A percentile compares a stretch with the other conserved stretches of the same genome.
phyloP scores from a whole-genome alignment of 2,113 vertebrate species.

The Hippocampus comes region DNA sequence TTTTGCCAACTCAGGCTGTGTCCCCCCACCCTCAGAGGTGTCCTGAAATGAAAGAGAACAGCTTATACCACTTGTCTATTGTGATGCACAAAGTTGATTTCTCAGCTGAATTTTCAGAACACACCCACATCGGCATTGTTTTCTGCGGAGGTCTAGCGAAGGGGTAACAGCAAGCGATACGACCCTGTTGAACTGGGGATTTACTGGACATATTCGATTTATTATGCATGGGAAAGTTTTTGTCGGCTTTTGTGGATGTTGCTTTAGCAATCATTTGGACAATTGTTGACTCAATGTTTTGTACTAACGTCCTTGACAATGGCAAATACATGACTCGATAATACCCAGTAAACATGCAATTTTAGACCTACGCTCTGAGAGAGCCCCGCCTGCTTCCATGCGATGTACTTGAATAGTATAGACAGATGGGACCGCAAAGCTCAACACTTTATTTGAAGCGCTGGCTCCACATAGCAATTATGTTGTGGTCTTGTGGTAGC shows the following conservation, averaged over 20 bases:
- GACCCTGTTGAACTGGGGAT: background rate
- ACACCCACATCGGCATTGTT: background rate
- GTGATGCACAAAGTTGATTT: slow-evolving; percentile 11
- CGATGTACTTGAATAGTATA: slow-evolving; percentile 45
- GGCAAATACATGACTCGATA: background rate
- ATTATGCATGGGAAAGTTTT: background rate
- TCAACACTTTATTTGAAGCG: slow-evolving; percentile 64
- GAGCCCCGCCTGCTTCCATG: slow-evolving; percentile 20
- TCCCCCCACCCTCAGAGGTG: background rate
- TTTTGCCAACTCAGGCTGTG: background rate
- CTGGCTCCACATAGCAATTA: slow-evolving; percentile 60
- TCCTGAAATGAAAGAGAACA: background rate
- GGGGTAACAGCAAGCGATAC: background rate
- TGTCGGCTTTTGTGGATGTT: background rate
- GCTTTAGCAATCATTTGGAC: background rate
- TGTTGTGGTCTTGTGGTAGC: slow-evolving; percentile 53
- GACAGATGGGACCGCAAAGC: slow-evolving; percentile 52
- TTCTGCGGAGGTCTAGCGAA: background rate
- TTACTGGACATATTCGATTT: background rate
- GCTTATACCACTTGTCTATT: slow-evolving; percentile 4
- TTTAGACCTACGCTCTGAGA: background rate
- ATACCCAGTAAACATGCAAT: slow-evolving; percentile 4
- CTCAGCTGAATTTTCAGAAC: slow-evolving; percentile 9
- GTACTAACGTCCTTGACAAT: background rate
- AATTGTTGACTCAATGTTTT: background rate